Evolutionary conservation across 2,797 vertebrate species (phyloP).

Genomic region (Peromyscus melanophrys): DNA sequence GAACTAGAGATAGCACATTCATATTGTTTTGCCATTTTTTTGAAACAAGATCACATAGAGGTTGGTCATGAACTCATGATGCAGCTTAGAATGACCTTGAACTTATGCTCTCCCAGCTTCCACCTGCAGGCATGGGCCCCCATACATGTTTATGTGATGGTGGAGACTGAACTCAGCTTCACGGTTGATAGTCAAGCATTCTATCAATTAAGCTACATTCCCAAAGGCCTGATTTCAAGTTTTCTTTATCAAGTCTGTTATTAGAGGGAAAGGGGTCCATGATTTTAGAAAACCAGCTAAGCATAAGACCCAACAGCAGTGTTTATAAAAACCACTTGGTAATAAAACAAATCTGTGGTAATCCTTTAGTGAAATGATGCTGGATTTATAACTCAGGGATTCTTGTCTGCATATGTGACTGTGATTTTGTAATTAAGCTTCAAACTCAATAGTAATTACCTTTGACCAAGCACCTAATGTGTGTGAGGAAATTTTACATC

Average conservation of each 20-base stretch:
- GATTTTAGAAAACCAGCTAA: constrained; percentile 51
- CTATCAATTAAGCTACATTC: neutral
- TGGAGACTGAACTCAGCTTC: neutral
- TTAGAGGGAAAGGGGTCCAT: neutral
- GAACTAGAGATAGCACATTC: neutral
- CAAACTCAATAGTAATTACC: neutral
- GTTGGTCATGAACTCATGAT: no score
- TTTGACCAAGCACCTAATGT: neutral
- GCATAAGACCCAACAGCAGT: neutral
- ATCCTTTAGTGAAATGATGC: constrained; percentile 11
- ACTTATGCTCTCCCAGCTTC: neutral
- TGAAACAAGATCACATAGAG: neutral
- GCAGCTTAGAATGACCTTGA: neutral
- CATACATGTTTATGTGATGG: neutral
- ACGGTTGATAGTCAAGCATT: neutral
- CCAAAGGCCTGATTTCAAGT: neutral
- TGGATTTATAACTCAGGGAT: neutral
- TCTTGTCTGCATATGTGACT: neutral
- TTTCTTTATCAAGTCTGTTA: constrained; percentile 44
- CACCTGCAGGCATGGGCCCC: neutral
- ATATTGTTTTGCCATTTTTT: neutral
- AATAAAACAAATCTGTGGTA: neutral
- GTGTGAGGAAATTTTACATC: neutral
- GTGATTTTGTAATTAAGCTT: constrained; percentile 22
- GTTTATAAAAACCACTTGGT: constrained; percentile 1